These are phyloP conservation scores for Melieria crassipennis DNA, from an alignment of 2,888 invertebrate genomes.

Conservation along the genomic window DNA sequence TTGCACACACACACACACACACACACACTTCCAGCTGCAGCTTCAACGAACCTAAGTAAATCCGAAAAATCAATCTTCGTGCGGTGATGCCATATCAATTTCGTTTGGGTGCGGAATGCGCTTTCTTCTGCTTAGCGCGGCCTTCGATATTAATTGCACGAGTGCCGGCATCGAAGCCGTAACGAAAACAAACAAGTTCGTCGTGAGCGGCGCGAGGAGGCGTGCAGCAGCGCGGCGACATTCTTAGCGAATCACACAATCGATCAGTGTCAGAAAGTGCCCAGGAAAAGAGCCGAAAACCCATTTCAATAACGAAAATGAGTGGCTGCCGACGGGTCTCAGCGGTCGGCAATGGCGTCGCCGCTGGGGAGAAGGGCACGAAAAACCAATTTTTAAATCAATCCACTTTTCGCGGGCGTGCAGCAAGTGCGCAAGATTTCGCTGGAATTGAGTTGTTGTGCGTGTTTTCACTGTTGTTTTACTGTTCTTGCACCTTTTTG, in stretches of 20 bases:
- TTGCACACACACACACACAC: slow-evolving; percentile 10
- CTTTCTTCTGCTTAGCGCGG: neutral
- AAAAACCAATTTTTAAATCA: no score
- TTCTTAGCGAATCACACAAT: slow-evolving; percentile 52
- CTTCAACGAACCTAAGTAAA: slow-evolving; percentile 43
- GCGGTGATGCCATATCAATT: slow-evolving; percentile 30
- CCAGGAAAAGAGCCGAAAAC: slow-evolving; percentile 33
- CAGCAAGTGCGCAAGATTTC: slow-evolving; percentile 10
- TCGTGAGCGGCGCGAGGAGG: no score
- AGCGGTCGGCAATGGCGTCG: no score
- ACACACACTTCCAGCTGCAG: neutral
- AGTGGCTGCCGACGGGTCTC: neutral
- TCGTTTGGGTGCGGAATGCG: slow-evolving; percentile 15
- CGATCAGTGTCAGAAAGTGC: slow-evolving; percentile 53
- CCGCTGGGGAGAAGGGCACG: no score
- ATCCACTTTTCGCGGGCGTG: no score
- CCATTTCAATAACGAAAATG: neutral
- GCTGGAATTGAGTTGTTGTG: slow-evolving; percentile 20
- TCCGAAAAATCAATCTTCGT: slow-evolving; percentile 40
- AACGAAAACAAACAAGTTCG: no score
- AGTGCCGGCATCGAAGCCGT: no score
- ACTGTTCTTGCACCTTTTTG: neutral
- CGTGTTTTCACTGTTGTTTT: slow-evolving; percentile 26
- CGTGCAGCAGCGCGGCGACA: slow-evolving; percentile 23
- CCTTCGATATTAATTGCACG: slow-evolving; percentile 42